phyloP scores from a whole-genome alignment of 1,140 invertebrate genomes.

The Drosophila ambigua region DNA sequence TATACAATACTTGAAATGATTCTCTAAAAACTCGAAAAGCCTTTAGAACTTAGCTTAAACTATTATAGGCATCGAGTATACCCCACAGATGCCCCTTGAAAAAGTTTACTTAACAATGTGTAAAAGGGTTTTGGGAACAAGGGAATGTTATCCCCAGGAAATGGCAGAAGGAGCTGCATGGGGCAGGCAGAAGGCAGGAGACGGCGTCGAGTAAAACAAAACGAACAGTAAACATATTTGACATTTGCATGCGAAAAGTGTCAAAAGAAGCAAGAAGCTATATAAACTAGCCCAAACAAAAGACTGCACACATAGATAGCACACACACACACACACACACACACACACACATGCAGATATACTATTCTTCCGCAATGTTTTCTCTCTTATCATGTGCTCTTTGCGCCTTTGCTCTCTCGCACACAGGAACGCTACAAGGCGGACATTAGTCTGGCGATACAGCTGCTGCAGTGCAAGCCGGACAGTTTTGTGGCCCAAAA shows the following conservation, averaged over 20 bases:
- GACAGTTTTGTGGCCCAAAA: conserved; percentile 97
- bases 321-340: conserved; percentile 9
- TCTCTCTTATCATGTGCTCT: conserved; percentile 40
- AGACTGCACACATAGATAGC: too few species aligned
- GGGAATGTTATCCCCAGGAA: conserved; percentile 13
- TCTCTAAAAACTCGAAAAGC: too few species aligned
- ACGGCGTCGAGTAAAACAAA: conserved; percentile 43
- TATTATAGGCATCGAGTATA: not conserved
- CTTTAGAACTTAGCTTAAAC: too few species aligned
- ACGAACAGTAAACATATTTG: conserved; percentile 73
- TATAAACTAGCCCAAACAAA: conserved; percentile 42
- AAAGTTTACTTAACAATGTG: conserved; percentile 75
- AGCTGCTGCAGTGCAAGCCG: conserved; percentile 97
- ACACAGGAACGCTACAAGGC: conserved; percentile 95
- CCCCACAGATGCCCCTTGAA: conserved; percentile 8
- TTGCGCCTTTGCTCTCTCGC: conserved; percentile 62
- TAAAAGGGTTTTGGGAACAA: conserved; percentile 50
- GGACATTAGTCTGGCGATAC: conserved; percentile 97
- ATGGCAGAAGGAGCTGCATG: conserved; percentile 3
- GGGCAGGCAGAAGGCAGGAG: not conserved
- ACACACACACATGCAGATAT: not conserved
- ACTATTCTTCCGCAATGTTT: conserved; percentile 52
- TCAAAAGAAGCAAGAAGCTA: conserved; percentile 65
- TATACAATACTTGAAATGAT: too few species aligned
- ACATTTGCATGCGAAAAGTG: conserved; percentile 79